These are phyloP conservation scores for Ormia ochracea DNA, from an alignment of 2,888 invertebrate species.

Conservation along the genomic window DNA sequence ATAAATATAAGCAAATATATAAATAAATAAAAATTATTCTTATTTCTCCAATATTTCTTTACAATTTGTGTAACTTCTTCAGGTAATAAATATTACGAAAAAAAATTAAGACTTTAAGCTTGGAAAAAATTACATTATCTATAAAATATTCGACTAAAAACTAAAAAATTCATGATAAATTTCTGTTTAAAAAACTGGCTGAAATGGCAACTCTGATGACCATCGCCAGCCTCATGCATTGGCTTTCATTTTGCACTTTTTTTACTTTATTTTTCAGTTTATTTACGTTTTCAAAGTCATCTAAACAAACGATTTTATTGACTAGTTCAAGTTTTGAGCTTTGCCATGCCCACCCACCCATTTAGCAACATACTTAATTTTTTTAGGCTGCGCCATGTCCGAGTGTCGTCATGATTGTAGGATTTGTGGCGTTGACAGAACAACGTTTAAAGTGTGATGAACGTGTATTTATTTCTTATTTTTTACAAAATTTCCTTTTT, in stretches of 20 bases:
- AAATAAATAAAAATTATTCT: too few relatives aligned
- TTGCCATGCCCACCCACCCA: conserved; percentile 9
- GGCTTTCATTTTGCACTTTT: neutral
- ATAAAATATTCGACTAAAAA: too few relatives aligned
- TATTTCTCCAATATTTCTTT: too few relatives aligned
- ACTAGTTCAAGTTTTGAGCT: conserved; percentile 31
- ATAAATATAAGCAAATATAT: too few relatives aligned
- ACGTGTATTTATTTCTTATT: neutral
- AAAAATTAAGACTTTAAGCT: too few relatives aligned
- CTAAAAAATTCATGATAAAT: too few relatives aligned
- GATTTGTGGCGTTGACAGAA: conserved; percentile 30
- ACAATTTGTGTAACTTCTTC: too few relatives aligned
- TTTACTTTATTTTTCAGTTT: conserved; percentile 46
- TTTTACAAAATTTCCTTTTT: neutral
- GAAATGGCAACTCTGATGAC: conserved; percentile 16
- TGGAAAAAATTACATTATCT: too few relatives aligned
- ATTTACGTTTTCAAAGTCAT: conserved; percentile 59
- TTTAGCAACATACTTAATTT: conserved; percentile 13
- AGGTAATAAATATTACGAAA: too few relatives aligned
- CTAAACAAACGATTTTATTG: conserved; percentile 41
- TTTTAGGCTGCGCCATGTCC: neutral
- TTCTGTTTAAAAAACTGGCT: too few relatives aligned
- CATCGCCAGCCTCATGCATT: conserved; percentile 1
- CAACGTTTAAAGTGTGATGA: conserved; percentile 3
- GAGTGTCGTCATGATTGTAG: neutral